Evolutionary conservation across 2,113 vertebrate genomes (phyloP).

Genomic region (Oxyruncus cristatus): DNA sequence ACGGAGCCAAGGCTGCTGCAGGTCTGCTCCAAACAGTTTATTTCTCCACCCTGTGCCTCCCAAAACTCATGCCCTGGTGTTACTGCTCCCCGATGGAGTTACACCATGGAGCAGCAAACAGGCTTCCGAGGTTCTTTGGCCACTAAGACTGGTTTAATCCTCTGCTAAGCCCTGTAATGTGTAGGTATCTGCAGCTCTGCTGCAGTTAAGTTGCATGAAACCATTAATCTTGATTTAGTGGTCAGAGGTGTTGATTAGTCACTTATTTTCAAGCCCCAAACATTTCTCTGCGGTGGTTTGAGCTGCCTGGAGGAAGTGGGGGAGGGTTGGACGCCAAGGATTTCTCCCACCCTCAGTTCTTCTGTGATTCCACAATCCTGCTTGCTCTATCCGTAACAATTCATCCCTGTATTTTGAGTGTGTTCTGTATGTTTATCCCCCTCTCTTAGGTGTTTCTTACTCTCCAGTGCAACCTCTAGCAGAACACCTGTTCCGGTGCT

Average conservation of each 20-base stretch:
- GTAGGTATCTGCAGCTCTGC: neutral
- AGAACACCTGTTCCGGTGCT: neutral
- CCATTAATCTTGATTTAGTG: neutral
- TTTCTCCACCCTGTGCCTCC: neutral
- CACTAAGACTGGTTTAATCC: neutral
- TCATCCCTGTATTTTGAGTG: neutral
- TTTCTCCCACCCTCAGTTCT: neutral
- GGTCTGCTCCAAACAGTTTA: neutral
- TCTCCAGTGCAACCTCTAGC: neutral
- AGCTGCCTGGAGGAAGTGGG: neutral
- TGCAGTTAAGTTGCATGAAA: neutral
- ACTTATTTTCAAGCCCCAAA: neutral
- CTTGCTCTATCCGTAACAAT: neutral
- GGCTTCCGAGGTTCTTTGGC: neutral
- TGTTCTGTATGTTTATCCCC: neutral
- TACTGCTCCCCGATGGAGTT: neutral
- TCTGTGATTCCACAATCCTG: neutral
- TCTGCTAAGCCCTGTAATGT: neutral
- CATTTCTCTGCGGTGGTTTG: neutral
- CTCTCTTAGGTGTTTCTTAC: neutral
- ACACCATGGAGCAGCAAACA: accelerated
- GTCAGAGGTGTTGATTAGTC: neutral
- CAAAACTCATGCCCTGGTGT: neutral
- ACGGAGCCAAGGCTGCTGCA: neutral
- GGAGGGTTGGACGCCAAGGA: neutral